Percentiles rank a stretch among this genome's conserved stretches.
phyloP scores from a whole-genome alignment of 2,888 invertebrate species.

The Erebia epiphron region DNA sequence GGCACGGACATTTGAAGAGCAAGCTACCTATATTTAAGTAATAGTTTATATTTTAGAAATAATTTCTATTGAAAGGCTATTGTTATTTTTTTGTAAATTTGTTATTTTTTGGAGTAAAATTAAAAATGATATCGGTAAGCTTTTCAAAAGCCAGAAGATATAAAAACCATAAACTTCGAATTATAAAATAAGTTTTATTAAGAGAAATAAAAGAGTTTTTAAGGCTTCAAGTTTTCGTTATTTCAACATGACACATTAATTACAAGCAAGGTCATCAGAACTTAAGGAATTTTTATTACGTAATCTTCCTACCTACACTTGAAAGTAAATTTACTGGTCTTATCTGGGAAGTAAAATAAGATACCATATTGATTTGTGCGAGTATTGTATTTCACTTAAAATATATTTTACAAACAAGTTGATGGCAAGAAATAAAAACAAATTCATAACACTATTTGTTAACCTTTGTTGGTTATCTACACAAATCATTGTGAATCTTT shows the following conservation, averaged over 20 bases:
- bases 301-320: slow-evolving; percentile 13
- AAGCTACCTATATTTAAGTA: too few species aligned
- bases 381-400: slow-evolving; percentile 36
- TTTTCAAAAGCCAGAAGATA: too few species aligned
- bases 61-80: not conserved
- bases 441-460: slow-evolving; percentile 12
- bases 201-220: slow-evolving; percentile 14
- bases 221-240: slow-evolving; percentile 21
- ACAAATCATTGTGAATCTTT: slow-evolving; percentile 20
- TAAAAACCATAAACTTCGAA: too few species aligned
- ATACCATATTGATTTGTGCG: slow-evolving; percentile 34
- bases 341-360: slow-evolving; percentile 24
- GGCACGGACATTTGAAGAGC: too few species aligned
- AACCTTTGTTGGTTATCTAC: not conserved
- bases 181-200: slow-evolving; percentile 5
- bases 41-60: too few species aligned
- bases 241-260: slow-evolving; percentile 22
- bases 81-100: not conserved
- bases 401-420: slow-evolving; percentile 34
- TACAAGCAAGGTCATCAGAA: slow-evolving; percentile 27
- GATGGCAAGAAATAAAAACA: slow-evolving; percentile 35
- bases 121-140: too few species aligned
- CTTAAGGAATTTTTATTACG: slow-evolving; percentile 30
- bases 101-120: too few species aligned
- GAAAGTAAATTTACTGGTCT: slow-evolving; percentile 18